A percentile compares a stretch with the other conserved stretches of the same genome.
These are phyloP conservation scores for Saguinus midas DNA, from an alignment of 2,113 vertebrate species.

Conservation along the genomic window DNA sequence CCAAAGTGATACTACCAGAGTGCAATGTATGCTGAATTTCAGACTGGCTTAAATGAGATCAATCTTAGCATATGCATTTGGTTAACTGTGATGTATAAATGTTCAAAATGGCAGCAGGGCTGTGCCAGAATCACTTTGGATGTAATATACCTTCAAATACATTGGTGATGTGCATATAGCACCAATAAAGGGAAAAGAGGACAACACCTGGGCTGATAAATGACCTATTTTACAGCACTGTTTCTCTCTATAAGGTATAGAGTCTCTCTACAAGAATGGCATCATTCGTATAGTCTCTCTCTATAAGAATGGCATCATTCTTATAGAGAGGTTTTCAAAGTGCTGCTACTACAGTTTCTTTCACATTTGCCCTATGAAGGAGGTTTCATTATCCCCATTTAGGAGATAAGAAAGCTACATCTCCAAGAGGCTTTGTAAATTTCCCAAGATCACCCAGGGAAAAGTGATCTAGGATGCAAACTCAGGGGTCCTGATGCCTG, in stretches of 20 bases:
- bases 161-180: not conserved
- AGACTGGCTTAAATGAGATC: not conserved
- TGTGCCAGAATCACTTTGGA: not conserved
- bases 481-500: not conserved
- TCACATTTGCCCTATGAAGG: not conserved
- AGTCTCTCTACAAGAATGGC: not conserved
- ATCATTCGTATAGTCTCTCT: not conserved
- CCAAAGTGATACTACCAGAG: not conserved
- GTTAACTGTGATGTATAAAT: not conserved
- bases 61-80: constrained; percentile 4
- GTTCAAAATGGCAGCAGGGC: not conserved
- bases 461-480: not conserved
- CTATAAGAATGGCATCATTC: not conserved
- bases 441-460: not conserved
- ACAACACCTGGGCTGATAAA: not conserved
- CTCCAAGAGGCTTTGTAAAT: not conserved
- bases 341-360: not conserved
- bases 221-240: not conserved
- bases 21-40: not conserved
- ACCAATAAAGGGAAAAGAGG: not conserved
- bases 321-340: not conserved
- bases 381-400: constrained; percentile 1
- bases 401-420: not conserved
- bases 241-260: not conserved
- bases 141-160: not conserved